Base-by-base conservation (phyloP, 2,113 vertebrate species). In the Pogonocichla stellata region DNA sequence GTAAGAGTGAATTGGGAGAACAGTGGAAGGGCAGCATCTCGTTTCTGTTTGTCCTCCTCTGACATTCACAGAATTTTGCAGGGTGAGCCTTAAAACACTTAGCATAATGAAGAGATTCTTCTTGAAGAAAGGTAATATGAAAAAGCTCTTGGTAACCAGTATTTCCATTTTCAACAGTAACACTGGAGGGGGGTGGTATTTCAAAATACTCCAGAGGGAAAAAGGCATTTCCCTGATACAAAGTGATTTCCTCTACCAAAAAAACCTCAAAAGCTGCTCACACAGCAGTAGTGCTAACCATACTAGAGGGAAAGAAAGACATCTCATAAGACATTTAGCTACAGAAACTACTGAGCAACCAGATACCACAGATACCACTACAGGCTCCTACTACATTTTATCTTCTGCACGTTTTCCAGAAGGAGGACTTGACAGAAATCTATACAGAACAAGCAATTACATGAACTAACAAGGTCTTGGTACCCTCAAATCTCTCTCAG, bases 61-160 rank as follows among this genome's bases (percentile, higher is more conserved):
- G 9, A 48, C 2, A 2, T 43, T 42, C 0, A 0, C 17, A 31
- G 19, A 79, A 43, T 12, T 77, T 29, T 77, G 31, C 8, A 1
- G 5, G 6, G 25, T 23, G 10, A 86, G 20, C 61, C 57, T 89
- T 54, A 36, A 45, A 62, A 28, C 19, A 71, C 24, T 45, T 13
- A 62, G 47, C 53, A 45, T 3, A 6, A 17, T 5, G 15, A 77
- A 26, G 60, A 58, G 8, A 38, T 42, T 31, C 5, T 38, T 50
- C 28, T 19, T 42, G 12, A 64, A 29, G 36, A 82, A 71, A 86
- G 14, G 8, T 36, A 43, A 2, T 22, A 48, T 2, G 8, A 75
- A 42, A 83, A 80, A 64, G 28, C 8, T 72, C 12, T n/a, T 60
- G 23, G 28, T 58, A 80, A 86, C 8, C 51, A 74, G 3, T 33